These are phyloP conservation scores for Tachycineta bicolor DNA, from an alignment of 2,113 vertebrate species.

Conservation along the genomic window DNA sequence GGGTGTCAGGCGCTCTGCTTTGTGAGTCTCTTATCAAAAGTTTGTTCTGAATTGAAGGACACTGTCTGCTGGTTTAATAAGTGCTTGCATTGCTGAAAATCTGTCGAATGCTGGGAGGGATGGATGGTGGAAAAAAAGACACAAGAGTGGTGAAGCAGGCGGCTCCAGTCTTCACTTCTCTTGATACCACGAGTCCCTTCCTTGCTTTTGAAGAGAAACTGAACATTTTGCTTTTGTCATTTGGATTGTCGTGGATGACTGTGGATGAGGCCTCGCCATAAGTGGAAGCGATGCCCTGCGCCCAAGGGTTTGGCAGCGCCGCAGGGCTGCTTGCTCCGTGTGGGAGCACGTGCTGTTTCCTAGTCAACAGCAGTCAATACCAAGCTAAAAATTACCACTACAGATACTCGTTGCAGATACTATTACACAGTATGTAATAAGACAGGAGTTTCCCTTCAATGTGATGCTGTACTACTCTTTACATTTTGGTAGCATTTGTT, in stretches of 20 bases:
- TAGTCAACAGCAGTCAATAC: slow-evolving; percentile 47
- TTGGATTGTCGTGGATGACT: not conserved
- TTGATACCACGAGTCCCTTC: not conserved
- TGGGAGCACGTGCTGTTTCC: slow-evolving; percentile 46
- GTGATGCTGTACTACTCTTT: slow-evolving; percentile 54
- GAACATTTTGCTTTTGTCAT: slow-evolving; percentile 1
- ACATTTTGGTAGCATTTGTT: slow-evolving; percentile 68
- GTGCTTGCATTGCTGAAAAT: slow-evolving; percentile 52
- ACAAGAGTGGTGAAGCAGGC: not conserved
- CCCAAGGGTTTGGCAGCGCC: not conserved
- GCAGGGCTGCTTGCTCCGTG: slow-evolving; percentile 1
- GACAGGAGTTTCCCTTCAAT: slow-evolving; percentile 28
- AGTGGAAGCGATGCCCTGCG: slow-evolving; percentile 35
- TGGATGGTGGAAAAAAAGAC: not conserved
- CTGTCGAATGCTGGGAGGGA: slow-evolving; percentile 7
- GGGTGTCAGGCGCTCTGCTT: slow-evolving; percentile 36
- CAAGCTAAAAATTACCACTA: slow-evolving; percentile 57
- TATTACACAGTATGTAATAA: slow-evolving; percentile 50
- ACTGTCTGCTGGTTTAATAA: not conserved
- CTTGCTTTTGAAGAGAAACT: not conserved
- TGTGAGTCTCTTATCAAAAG: slow-evolving; percentile 39
- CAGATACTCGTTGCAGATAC: slow-evolving; percentile 30
- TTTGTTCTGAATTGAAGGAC: slow-evolving; percentile 30
- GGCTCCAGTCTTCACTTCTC: not conserved
- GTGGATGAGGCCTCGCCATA: slow-evolving; percentile 30